Evolutionary conservation across 2,888 invertebrate species (phyloP), one percentile per base, ranked within the genome.

Genomic region (Acanthopleura granulata): DNA sequence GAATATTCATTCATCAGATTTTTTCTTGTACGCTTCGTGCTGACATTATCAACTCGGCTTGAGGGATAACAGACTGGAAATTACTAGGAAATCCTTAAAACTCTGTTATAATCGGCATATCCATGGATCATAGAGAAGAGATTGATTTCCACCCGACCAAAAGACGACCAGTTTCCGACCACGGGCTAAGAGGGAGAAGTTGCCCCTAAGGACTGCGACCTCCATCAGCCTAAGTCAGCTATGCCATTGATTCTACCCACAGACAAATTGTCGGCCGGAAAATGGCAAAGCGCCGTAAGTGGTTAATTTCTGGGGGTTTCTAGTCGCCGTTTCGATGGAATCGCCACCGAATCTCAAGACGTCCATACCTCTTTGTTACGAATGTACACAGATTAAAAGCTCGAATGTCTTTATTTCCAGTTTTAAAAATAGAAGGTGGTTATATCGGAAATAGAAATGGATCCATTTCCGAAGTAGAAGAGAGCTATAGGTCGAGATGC

Each of bases 371-470:
- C 29, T 66, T 66, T 66, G 66, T 66, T 22, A 66, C 22, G 66
- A 22, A 27, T 27, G 66, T 66, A 66, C 66, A 66, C 66, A 66
- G 66, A 66, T 66, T 66, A 66, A 66, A 66, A 25, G 22, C 66
- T 66, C 29, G 27, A 22, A 66, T 66, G 22, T 22, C 29, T 27
- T 22, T 66, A 22, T 66, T 66, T 66, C 66, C 29, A 66, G 25
- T 16, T 27, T 27, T 15, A 27, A 16, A 27, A 66, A 66, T 66
- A 66, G 27, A 66, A 15, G 16, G 66, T 27, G 27, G 66, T 16
- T 22, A 66, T 27, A 66, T 66, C 66, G 66, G 66, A 66, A 66
- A 66, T 66, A 66, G 66, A 27, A 66, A 22, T 66, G 66, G 27
- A 66, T 66, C 66, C 18, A 66, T 66, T 66, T 66, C 66, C 66